These are phyloP conservation scores for Burhinus bistriatus DNA, from an alignment of 2,113 vertebrate genomes.

Conservation along the genomic window DNA sequence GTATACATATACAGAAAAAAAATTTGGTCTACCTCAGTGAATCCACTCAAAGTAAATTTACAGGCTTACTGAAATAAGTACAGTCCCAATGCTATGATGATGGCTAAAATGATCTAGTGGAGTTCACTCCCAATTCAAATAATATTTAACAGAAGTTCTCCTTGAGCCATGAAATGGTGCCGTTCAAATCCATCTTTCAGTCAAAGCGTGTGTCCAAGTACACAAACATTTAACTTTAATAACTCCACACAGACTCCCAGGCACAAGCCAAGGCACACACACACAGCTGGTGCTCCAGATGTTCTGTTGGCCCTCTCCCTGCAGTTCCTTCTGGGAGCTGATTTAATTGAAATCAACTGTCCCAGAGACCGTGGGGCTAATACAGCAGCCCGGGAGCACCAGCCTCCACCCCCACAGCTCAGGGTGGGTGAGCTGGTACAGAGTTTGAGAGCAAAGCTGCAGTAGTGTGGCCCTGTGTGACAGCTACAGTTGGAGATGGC, in stretches of 20 bases:
- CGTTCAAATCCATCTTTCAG: background rate
- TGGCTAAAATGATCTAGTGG: background rate
- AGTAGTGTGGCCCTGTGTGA: background rate
- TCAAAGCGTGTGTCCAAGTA: background rate
- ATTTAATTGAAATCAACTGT: background rate
- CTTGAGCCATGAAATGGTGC: background rate
- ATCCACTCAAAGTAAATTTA: background rate
- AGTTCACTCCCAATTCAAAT: background rate
- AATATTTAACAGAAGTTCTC: background rate
- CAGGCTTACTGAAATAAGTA: background rate
- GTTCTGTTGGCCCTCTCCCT: background rate
- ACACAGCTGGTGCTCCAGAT: background rate
- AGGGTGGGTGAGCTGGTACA: background rate
- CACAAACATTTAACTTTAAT: background rate
- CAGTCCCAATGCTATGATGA: background rate
- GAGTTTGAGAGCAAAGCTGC: background rate
- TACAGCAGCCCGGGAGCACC: background rate
- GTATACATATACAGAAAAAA: background rate
- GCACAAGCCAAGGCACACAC: background rate
- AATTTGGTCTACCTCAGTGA: background rate
- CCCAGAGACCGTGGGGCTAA: background rate
- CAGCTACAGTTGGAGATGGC: background rate
- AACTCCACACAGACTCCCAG: background rate
- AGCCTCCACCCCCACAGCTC: fast-evolving
- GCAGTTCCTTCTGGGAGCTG: background rate